Evolutionary conservation across 2,113 vertebrate genomes (phyloP).

Genomic region (Nycticebus coucang): DNA sequence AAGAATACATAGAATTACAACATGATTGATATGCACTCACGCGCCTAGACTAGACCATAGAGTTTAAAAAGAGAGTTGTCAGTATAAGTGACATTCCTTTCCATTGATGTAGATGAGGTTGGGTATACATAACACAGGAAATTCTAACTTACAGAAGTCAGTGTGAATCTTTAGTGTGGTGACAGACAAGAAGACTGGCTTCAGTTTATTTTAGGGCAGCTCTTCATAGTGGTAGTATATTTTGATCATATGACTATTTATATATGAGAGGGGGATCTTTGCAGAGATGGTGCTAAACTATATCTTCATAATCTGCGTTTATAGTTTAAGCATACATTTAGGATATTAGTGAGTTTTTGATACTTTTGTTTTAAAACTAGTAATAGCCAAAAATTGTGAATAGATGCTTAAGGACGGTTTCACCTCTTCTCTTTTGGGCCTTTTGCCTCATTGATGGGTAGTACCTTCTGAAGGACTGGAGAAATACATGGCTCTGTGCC

Average conservation of each 20-base stretch:
- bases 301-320: neutral
- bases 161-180: neutral
- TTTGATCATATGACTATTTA: neutral
- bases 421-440: neutral
- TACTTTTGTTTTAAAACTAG: constrained; percentile 10
- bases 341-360: neutral
- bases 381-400: neutral
- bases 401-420: neutral
- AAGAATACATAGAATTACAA: neutral
- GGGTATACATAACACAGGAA: neutral
- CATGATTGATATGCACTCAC: neutral
- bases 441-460: neutral
- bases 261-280: constrained; percentile 8
- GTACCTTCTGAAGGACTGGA: constrained; percentile 53
- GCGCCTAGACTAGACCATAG: neutral
- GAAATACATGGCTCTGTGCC: neutral
- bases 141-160: neutral
- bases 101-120: neutral
- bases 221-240: neutral
- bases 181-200: neutral
- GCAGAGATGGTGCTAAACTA: neutral
- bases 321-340: neutral
- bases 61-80: neutral
- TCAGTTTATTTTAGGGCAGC: neutral
- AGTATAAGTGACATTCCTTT: neutral